These are phyloP conservation scores for Lota lota DNA, from an alignment of 2,113 vertebrate genomes.

Conservation along the genomic window DNA sequence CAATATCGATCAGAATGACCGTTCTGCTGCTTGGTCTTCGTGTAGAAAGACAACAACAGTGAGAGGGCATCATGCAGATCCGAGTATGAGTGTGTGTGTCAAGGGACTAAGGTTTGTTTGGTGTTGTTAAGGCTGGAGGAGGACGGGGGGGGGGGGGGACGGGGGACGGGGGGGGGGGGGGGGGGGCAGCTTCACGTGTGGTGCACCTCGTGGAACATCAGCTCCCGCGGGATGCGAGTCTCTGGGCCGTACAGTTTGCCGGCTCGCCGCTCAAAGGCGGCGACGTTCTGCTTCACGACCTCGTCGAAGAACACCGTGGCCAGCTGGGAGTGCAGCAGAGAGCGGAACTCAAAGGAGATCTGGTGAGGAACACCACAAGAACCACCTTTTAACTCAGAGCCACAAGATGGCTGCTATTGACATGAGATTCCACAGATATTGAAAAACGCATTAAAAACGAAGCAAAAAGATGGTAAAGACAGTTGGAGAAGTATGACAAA, in stretches of 20 bases:
- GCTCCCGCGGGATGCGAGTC: constrained; percentile 87
- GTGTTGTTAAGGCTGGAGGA: constrained; percentile 47
- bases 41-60: neutral
- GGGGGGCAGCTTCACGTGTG: constrained; percentile 79
- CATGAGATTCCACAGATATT: neutral
- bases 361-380: constrained; percentile 44
- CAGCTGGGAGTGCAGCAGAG: constrained; percentile 91
- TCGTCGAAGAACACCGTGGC: constrained; percentile 93
- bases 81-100: constrained; percentile 1
- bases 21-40: no score
- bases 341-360: constrained; percentile 97
- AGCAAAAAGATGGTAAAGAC: no score
- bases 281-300: constrained; percentile 93
- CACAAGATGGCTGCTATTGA: no score
- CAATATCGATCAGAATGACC: no score
- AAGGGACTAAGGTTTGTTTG: constrained; percentile 23
- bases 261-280: constrained; percentile 86
- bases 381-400: no score
- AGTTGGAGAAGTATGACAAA: no score
- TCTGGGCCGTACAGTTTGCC: constrained; percentile 85
- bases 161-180: neutral
- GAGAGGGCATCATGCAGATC: constrained; percentile 39
- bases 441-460: neutral
- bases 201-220: constrained; percentile 91
- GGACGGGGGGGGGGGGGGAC: neutral